Conservation (phyloP, 2,888 invertebrate genomes). For the Apantesis nais region DNA sequence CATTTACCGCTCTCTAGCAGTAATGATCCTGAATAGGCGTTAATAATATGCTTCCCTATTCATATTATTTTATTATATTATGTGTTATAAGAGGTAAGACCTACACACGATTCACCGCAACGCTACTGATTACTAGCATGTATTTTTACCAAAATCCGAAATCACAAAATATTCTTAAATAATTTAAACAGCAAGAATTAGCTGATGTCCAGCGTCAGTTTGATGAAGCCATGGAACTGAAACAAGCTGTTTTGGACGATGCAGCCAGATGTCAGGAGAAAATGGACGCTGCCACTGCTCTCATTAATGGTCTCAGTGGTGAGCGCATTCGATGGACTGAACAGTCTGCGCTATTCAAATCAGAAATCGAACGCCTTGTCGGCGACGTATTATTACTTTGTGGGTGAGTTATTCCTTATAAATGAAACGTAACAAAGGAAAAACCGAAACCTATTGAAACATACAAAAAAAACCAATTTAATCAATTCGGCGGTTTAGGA, state of each 20-base stretch:
- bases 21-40: too few species aligned
- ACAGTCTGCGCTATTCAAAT: slow-evolving; percentile 92
- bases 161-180: not conserved
- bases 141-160: not conserved
- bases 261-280: slow-evolving; percentile 93
- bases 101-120: too few species aligned
- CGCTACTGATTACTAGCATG: too few species aligned
- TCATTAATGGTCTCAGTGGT: slow-evolving; percentile 94
- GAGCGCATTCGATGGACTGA: slow-evolving; percentile 95
- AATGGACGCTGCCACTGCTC: slow-evolving; percentile 94
- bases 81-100: too few species aligned
- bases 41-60: too few species aligned
- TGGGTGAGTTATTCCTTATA: slow-evolving; percentile 68
- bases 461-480: too few species aligned
- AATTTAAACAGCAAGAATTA: slow-evolving; percentile 72
- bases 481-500: too few species aligned
- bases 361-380: slow-evolving; percentile 92
- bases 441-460: not conserved
- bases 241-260: slow-evolving; percentile 91
- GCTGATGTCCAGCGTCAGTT: slow-evolving; percentile 88
- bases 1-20: too few species aligned
- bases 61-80: too few species aligned
- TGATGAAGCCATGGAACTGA: slow-evolving; percentile 89
- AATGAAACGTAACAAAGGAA: not conserved
- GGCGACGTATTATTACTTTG: slow-evolving; percentile 94